phyloP scores from a whole-genome alignment of 2,113 vertebrate genomes.

The Piaya cayana region DNA sequence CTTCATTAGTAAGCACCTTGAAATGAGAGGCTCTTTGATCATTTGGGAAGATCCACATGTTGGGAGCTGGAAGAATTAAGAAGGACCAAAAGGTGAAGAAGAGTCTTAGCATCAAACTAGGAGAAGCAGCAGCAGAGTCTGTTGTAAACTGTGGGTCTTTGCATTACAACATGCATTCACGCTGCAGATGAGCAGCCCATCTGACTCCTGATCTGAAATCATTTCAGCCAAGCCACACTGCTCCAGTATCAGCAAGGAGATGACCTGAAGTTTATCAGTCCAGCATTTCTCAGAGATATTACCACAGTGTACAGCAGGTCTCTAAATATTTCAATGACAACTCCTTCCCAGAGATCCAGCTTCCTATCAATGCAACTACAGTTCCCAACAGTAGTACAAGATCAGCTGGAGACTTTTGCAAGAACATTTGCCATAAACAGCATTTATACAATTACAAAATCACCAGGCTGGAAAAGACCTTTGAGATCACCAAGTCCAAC shows the following conservation, averaged over 20 bases:
- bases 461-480: no score
- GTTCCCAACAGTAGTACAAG: accelerated
- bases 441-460: background rate
- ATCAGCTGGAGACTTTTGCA: background rate
- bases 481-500: no score
- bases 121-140: background rate
- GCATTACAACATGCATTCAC: accelerated
- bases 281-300: background rate
- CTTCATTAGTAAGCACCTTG: background rate
- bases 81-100: background rate
- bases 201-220: background rate
- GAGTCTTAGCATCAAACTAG: background rate
- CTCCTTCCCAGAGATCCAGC: background rate
- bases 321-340: background rate
- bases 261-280: background rate
- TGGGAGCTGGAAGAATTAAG: background rate
- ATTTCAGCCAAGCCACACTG: background rate
- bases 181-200: background rate
- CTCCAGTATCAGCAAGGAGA: background rate
- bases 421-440: background rate
- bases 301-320: background rate
- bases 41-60: background rate
- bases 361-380: background rate
- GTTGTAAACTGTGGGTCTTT: background rate
- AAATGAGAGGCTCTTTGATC: background rate